phyloP scores from a whole-genome alignment of 2,888 invertebrate genomes.

The Drosophila kanekoi region DNA sequence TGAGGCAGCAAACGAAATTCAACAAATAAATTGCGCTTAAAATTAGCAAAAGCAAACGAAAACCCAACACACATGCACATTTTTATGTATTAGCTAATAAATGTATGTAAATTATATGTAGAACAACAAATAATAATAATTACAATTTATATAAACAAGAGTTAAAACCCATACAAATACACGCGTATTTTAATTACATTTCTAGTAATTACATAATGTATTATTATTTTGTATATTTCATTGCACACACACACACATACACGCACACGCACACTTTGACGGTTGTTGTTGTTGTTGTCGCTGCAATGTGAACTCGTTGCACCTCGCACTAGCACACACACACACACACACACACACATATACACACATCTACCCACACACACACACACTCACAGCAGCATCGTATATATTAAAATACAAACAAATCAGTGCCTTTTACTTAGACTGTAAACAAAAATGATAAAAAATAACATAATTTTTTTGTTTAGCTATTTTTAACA shows the following conservation, averaged over 20 bases:
- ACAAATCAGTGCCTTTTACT: constrained; percentile 74
- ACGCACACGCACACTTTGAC: constrained; percentile 48
- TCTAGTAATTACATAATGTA: constrained; percentile 77
- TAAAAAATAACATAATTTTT: constrained; percentile 45
- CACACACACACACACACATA: constrained; percentile 2
- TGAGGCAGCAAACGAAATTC: constrained; percentile 46
- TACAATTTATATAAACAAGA: constrained; percentile 41
- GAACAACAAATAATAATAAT: constrained; percentile 42
- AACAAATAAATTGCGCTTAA: constrained; percentile 30
- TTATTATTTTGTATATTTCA: constrained; percentile 72
- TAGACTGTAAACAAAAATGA: constrained; percentile 64
- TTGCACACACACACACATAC: constrained; percentile 44
- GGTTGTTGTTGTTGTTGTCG: constrained; percentile 60
- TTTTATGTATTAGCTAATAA: constrained; percentile 59
- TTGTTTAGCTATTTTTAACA: constrained; percentile 40
- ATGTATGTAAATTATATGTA: constrained; percentile 64
- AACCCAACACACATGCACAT: constrained; percentile 29
- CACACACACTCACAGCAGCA: constrained; percentile 19
- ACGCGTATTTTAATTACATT: constrained; percentile 73
- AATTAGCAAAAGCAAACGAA: constrained; percentile 23
- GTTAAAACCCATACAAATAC: constrained; percentile 20
- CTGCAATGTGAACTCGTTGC: constrained; percentile 70
- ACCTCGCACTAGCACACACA: constrained; percentile 59
- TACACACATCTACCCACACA: not conserved
- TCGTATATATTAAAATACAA: constrained; percentile 28